A percentile compares a stretch with the other conserved stretches of the same genome.
Conservation (phyloP, 2,888 invertebrate species). For the Aphrophora alni region DNA sequence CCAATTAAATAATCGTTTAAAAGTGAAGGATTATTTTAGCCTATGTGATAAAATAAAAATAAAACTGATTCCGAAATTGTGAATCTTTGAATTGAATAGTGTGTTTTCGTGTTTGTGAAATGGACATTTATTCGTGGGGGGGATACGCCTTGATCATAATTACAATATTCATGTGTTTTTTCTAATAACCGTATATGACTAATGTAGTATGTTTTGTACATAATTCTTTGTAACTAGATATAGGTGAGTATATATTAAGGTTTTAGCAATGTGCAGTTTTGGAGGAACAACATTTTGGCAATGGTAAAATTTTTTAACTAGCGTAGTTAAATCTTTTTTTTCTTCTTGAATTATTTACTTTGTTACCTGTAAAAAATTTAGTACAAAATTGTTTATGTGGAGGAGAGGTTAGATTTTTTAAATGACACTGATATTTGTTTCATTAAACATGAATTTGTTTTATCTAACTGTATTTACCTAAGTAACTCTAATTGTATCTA, state of each 20-base stretch:
- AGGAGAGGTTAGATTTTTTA: no score
- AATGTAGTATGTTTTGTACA: conserved; percentile 3
- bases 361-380: no score
- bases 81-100: neutral
- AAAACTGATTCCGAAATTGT: neutral
- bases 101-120: neutral
- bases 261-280: neutral
- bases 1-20: no score
- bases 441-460: no score
- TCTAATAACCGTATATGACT: conserved; percentile 2
- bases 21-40: neutral
- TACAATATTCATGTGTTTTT: conserved; percentile 4
- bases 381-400: no score
- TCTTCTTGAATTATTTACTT: no score
- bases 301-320: no score
- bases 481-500: no score
- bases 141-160: neutral
- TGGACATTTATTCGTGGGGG: neutral
- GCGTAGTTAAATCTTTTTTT: no score
- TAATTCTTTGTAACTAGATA: neutral
- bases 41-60: neutral
- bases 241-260: neutral
- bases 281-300: neutral
- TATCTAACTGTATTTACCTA: no score
- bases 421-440: no score